A percentile compares a stretch with the other conserved stretches of the same genome.
phyloP scores from a whole-genome alignment of 2,888 invertebrate species.

The Sarcophaga subvicina region DNA sequence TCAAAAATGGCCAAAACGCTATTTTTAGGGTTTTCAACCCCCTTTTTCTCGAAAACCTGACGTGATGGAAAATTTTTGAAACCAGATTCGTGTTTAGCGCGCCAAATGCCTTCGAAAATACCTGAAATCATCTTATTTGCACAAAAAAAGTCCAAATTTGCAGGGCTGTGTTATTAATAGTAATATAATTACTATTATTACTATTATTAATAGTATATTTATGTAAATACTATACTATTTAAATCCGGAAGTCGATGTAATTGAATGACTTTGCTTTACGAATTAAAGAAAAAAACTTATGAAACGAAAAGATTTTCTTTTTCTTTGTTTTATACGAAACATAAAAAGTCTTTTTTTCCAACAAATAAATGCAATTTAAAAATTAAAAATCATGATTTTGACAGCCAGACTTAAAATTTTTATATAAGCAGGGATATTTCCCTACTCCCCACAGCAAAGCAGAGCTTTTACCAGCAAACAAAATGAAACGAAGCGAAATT shows the following conservation, averaged over 20 bases:
- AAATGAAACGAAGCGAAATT: neutral
- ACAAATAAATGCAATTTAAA: slow-evolving; percentile 39
- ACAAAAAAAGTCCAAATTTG: too few relatives aligned
- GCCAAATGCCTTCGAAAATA: too few relatives aligned
- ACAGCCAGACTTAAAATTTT: slow-evolving; percentile 34
- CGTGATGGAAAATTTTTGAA: too few relatives aligned
- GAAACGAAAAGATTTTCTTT: neutral
- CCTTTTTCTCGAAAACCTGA: too few relatives aligned
- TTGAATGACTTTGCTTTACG: slow-evolving; percentile 8
- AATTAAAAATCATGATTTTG: slow-evolving; percentile 55
- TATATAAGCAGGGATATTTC: slow-evolving; percentile 7
- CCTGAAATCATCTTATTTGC: too few relatives aligned
- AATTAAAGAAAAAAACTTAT: neutral
- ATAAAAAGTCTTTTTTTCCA: neutral
- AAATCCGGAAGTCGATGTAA: slow-evolving; percentile 31
- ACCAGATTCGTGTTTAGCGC: too few relatives aligned
- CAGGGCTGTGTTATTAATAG: too few relatives aligned
- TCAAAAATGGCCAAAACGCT: too few relatives aligned
- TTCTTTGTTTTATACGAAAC: neutral
- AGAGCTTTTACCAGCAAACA: neutral
- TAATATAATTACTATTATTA: too few relatives aligned
- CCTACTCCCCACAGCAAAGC: neutral
- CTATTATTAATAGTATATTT: too few relatives aligned
- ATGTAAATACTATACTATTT: too few relatives aligned
- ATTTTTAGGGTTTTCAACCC: too few relatives aligned